Evolutionary conservation across 2,888 invertebrate species (phyloP).

Genomic region (Callinectes sapidus): DNA sequence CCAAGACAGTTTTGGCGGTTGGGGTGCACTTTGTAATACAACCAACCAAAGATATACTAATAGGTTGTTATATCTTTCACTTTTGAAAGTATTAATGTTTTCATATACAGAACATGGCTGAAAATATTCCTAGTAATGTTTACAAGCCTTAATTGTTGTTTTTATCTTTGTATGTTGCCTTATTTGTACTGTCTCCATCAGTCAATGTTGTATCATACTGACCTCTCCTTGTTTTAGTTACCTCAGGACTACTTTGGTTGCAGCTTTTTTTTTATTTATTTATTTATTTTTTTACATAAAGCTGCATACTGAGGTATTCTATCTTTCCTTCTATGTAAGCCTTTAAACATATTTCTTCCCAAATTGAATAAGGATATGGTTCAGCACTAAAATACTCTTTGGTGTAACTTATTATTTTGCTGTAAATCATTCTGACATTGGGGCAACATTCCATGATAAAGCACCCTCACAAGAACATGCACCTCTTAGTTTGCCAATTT

Average conservation of each 20-base stretch:
- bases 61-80: no score
- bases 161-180: not conserved
- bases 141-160: not conserved
- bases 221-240: not conserved
- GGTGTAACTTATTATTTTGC: not conserved
- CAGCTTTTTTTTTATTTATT: not conserved
- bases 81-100: not conserved
- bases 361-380: not conserved
- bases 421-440: not conserved
- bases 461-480: not conserved
- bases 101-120: not conserved
- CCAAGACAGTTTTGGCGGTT: conserved; percentile 43
- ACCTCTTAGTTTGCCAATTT: not conserved
- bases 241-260: not conserved
- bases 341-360: not conserved
- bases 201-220: not conserved
- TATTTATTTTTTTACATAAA: not conserved
- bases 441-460: not conserved
- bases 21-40: conserved; percentile 21
- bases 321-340: not conserved
- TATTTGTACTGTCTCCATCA: not conserved
- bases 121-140: not conserved
- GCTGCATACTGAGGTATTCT: not conserved
- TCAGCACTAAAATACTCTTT: not conserved
- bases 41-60: not conserved